These are phyloP conservation scores for Scotopteryx bipunctaria DNA, from an alignment of 2,888 invertebrate species.

Conservation along the genomic window DNA sequence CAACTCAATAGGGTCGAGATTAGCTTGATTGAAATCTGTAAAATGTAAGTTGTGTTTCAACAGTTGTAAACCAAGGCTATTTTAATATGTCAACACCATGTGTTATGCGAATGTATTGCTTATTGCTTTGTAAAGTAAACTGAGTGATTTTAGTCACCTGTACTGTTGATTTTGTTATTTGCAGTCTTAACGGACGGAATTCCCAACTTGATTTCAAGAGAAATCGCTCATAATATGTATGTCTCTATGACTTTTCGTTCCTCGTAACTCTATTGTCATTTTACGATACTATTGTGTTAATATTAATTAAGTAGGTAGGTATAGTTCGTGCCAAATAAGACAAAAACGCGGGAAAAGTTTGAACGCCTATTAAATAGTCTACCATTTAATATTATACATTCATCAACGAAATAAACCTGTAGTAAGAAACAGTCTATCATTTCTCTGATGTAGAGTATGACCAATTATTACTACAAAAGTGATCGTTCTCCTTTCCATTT, in stretches of 20 bases:
- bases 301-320: no score
- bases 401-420: no score
- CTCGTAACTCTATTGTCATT: background rate
- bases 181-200: slow-evolving; percentile 17
- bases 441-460: no score
- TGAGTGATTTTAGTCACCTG: slow-evolving; percentile 1
- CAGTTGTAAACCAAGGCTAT: slow-evolving; percentile 37
- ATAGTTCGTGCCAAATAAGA: no score
- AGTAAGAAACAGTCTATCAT: no score
- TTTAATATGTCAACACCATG: slow-evolving; percentile 28
- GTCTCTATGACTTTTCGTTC: background rate
- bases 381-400: no score
- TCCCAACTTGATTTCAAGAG: slow-evolving; percentile 24
- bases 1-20: slow-evolving; percentile 21
- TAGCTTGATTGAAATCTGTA: slow-evolving; percentile 14
- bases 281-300: background rate
- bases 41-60: slow-evolving; percentile 19
- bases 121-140: slow-evolving; percentile 23
- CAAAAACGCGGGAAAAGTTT: no score
- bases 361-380: no score
- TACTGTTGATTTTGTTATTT: slow-evolving; percentile 1
- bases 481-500: no score
- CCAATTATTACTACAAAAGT: no score
- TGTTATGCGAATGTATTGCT: slow-evolving; percentile 34
- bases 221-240: slow-evolving; percentile 23